These are phyloP conservation scores for Magallana gigas DNA, from an alignment of 1,140 invertebrate genomes.

Conservation along the genomic window DNA sequence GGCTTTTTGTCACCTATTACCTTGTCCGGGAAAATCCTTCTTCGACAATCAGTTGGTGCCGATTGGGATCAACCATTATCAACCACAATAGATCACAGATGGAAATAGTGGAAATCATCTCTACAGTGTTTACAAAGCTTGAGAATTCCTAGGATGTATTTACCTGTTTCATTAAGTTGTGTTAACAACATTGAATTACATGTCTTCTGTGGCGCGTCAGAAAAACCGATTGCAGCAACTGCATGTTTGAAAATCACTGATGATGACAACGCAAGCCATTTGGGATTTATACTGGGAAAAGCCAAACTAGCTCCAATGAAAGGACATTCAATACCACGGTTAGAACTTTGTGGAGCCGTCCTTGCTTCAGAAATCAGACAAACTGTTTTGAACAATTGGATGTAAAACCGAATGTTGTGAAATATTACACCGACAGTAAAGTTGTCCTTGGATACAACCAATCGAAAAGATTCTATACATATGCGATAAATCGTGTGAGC, in stretches of 20 bases:
- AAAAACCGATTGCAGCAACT: conserved; percentile 53
- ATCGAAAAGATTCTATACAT: conserved; percentile 54
- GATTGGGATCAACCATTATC: too few relatives aligned
- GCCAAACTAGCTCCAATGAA: conserved; percentile 55
- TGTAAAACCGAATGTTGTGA: not conserved
- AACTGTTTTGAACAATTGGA: too few relatives aligned
- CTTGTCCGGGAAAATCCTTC: too few relatives aligned
- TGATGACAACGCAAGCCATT: not conserved
- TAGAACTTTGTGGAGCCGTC: too few relatives aligned
- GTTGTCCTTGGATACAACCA: conserved; percentile 58
- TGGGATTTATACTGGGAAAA: conserved; percentile 53
- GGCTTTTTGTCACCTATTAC: too few relatives aligned
- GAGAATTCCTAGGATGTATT: too few relatives aligned
- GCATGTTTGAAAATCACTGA: conserved; percentile 28
- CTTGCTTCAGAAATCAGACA: too few relatives aligned
- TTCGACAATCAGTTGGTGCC: too few relatives aligned
- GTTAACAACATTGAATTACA: conserved; percentile 51
- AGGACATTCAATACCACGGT: conserved; percentile 47
- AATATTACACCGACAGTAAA: conserved; percentile 55
- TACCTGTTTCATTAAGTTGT: conserved; percentile 49
- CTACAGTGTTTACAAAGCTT: too few relatives aligned
- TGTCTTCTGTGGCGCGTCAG: conserved; percentile 59
- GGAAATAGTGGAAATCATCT: too few relatives aligned
- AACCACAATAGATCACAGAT: too few relatives aligned
- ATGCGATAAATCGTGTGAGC: conserved; percentile 56